Base-by-base conservation (phyloP, 1,140 invertebrate genomes). In the Chymomyza costata region DNA sequence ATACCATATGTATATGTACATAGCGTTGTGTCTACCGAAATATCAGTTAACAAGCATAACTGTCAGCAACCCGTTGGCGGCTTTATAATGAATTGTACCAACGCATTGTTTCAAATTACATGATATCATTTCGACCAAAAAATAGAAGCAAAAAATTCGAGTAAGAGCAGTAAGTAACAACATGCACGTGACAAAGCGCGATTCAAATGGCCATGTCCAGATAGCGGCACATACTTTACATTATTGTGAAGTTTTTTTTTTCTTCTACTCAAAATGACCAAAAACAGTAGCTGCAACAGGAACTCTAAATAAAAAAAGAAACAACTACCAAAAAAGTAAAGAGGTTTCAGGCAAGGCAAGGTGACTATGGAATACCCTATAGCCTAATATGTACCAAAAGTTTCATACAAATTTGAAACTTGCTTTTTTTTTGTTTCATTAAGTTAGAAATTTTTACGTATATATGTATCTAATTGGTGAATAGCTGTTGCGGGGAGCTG, bases 21-120 rank as follows among this genome's bases (percentile, higher is more conserved):
- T 31, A 44, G 16, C 28, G n/a, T n/a, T 52, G 40, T 44, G 63
- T 66, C 67, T 80, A 78, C 80, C 73, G 73, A 80, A n/a, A 73
- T 73, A 80, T 80, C 73, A 67, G 49, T 78, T 78, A 80, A 78
- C 73, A 80, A 78, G 73, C 73, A 59, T 73, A 80, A 67, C 73
- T 78, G 73, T 80, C 73, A 80, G 73, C 73, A 70, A 57, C 54
- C 53, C 49, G 63, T 50, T 63, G 49, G 59, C 49, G 73, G 65
- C 65, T 65, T 35, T 70, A 73, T 73, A 78, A 78, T 78, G 68
- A 80, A 78, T 78, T 67, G 71, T 78, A 67, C 35, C 54, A 35
- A 39, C 62, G 62, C 62, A 80, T 78, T 78, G 73, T 78, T 65
- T 78, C 73, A 65, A 80, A 80, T 80, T 78, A 78, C 73, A 80